phyloP scores from a whole-genome alignment of 2,888 invertebrate species.

The Bibio marci region DNA sequence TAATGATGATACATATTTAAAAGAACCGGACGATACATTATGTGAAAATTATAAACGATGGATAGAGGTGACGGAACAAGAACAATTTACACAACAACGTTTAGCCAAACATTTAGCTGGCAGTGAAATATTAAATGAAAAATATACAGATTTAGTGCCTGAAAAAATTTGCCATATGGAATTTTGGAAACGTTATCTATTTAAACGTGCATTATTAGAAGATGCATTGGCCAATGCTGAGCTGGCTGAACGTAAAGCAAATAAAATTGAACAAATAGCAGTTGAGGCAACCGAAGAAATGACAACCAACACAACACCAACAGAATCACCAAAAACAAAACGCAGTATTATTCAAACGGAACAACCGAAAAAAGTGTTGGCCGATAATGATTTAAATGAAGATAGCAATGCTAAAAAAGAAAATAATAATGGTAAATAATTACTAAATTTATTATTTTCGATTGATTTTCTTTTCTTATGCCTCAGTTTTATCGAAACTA shows the following conservation, averaged over 20 bases:
- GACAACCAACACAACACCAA: constrained; percentile 8
- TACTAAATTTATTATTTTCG: background rate
- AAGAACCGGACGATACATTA: constrained; percentile 40
- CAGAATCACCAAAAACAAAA: constrained; percentile 8
- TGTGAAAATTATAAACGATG: constrained; percentile 38
- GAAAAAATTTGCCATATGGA: constrained; percentile 50
- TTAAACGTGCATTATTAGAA: constrained; percentile 60
- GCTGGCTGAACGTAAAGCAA: constrained; percentile 32
- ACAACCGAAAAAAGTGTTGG: constrained; percentile 10
- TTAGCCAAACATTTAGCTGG: constrained; percentile 41
- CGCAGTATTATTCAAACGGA: constrained; percentile 10
- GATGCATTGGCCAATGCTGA: constrained; percentile 53
- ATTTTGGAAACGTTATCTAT: constrained; percentile 71
- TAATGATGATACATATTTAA: constrained; percentile 54
- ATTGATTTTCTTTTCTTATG: too few species aligned
- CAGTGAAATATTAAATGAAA: constrained; percentile 30
- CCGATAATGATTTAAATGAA: constrained; percentile 6
- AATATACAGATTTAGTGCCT: constrained; percentile 42
- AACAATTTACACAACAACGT: constrained; percentile 37
- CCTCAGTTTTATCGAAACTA: too few species aligned
- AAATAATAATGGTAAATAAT: too few species aligned
- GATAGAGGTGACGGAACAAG: constrained; percentile 34
- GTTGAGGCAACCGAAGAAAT: too few species aligned
- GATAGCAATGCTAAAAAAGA: background rate
- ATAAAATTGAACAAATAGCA: constrained; percentile 18